phyloP scores from a whole-genome alignment of 2,888 invertebrate species.

The Acrobasis repandana region DNA sequence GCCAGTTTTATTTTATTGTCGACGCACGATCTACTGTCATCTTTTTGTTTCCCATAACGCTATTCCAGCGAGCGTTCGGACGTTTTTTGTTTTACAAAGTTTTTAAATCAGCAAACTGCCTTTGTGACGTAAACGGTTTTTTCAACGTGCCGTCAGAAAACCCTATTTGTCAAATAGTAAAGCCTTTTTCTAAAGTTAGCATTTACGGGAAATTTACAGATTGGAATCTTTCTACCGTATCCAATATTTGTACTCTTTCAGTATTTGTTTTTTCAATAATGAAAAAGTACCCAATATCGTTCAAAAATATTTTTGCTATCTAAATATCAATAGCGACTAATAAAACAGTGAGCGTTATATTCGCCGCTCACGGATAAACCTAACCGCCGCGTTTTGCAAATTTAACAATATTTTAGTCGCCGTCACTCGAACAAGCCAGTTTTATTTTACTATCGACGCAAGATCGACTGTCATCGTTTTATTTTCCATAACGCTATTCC shows the following conservation, averaged over 20 bases:
- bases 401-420: constrained; percentile 74
- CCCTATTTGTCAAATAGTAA: too few species aligned
- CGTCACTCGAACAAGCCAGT: constrained; percentile 51
- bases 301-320: too few species aligned
- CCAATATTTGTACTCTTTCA: too few species aligned
- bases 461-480: constrained; percentile 59
- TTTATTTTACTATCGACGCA: constrained; percentile 60
- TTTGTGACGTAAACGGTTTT: constrained; percentile 11
- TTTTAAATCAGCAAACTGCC: constrained; percentile 17
- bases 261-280: too few species aligned
- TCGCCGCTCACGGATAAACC: constrained; percentile 39
- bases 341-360: constrained; percentile 30
- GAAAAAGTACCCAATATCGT: too few species aligned
- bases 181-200: too few species aligned
- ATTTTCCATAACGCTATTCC: constrained; percentile 57
- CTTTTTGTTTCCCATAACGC: constrained; percentile 60
- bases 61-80: constrained; percentile 41
- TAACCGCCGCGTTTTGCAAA: constrained; percentile 66
- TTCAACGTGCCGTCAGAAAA: background rate
- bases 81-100: constrained; percentile 35
- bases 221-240: too few species aligned
- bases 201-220: too few species aligned
- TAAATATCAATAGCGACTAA: background rate
- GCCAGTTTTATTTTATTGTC: constrained; percentile 60
- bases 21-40: constrained; percentile 55